Evolutionary conservation across 2,113 vertebrate species (phyloP).

Genomic region (Pitta sordida): DNA sequence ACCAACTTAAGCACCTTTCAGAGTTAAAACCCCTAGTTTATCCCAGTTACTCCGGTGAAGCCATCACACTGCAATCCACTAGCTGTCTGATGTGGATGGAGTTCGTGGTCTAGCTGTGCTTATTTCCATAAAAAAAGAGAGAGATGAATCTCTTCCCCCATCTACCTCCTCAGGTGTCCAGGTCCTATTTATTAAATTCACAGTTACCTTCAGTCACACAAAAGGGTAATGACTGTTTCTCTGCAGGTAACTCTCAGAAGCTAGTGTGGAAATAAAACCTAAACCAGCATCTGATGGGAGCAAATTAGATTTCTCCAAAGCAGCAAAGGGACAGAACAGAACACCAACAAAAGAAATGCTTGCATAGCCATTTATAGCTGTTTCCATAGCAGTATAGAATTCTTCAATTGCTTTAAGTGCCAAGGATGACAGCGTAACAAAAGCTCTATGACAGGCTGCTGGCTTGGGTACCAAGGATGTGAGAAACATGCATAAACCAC

Average conservation of each 20-base stretch:
- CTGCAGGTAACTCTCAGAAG: background rate
- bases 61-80: background rate
- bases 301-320: conserved; percentile 24
- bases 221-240: background rate
- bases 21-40: background rate
- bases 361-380: conserved; percentile 49
- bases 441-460: background rate
- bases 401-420: conserved; percentile 15
- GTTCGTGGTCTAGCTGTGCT: background rate
- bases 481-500: background rate
- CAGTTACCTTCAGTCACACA: background rate
- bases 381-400: conserved; percentile 49
- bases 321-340: conserved; percentile 17
- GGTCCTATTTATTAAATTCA: background rate
- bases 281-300: background rate
- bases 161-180: background rate
- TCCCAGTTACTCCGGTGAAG: background rate
- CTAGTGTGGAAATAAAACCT: background rate
- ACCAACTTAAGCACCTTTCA: background rate
- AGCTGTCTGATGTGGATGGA: background rate
- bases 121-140: background rate
- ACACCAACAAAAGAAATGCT: conserved; percentile 37
- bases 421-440: conserved; percentile 14
- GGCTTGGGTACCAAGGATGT: background rate
- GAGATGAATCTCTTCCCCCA: background rate